Conservation (phyloP, 2,888 invertebrate genomes). For the Neocrepidodera transversa region DNA sequence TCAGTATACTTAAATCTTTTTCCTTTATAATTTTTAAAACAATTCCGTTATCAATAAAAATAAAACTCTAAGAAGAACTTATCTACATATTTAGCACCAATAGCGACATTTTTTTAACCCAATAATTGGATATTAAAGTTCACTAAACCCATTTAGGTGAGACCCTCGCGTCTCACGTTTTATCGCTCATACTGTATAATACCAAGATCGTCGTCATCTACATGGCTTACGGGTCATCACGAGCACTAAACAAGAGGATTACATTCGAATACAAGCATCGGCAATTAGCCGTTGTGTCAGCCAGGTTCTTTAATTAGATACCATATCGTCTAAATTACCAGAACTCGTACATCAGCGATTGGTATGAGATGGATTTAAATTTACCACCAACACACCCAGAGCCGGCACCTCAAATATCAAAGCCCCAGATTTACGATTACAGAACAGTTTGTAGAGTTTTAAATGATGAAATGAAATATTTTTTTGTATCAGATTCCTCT, state of each 20-base stretch:
- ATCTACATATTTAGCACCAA: no score
- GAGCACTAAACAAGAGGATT: slow-evolving; percentile 48
- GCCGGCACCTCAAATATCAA: no score
- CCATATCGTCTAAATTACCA: slow-evolving; percentile 49
- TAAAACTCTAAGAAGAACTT: no score
- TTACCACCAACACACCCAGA: slow-evolving; percentile 33
- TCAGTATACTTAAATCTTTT: no score
- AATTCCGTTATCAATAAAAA: not conserved
- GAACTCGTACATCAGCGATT: slow-evolving; percentile 43
- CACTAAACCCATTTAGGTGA: slow-evolving; percentile 47
- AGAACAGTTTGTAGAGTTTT: no score
- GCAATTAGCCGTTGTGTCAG: slow-evolving; percentile 49
- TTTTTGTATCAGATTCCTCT: no score
- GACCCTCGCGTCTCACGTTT: slow-evolving; percentile 27
- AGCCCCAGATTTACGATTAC: no score
- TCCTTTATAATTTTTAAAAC: no score
- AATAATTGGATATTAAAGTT: slow-evolving; percentile 19
- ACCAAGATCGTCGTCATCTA: slow-evolving; percentile 39
- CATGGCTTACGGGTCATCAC: slow-evolving; percentile 46
- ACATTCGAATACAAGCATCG: slow-evolving; percentile 50
- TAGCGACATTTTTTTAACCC: not conserved
- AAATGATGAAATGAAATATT: no score
- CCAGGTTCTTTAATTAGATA: slow-evolving; percentile 50
- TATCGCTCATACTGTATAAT: slow-evolving; percentile 29
- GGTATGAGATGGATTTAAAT: slow-evolving; percentile 36